Conservation (phyloP, 2,113 vertebrate species). For the Odontesthes bonariensis region DNA sequence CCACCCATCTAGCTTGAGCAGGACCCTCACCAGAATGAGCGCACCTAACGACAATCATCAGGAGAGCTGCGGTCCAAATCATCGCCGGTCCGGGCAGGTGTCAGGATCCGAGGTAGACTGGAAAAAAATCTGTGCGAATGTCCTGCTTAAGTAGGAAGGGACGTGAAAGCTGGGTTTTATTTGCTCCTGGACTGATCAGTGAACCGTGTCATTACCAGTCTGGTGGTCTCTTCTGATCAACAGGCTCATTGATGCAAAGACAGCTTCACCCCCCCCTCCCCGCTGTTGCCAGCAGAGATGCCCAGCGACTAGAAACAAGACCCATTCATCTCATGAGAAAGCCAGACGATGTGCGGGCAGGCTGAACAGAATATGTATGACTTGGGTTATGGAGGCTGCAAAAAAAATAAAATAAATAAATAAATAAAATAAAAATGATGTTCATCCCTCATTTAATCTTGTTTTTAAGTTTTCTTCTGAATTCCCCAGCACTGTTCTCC, state of each 20-base stretch:
- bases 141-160: conserved; percentile 51
- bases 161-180: conserved; percentile 50
- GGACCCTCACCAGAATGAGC: conserved; percentile 63
- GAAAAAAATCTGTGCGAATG: neutral
- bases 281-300: conserved; percentile 59
- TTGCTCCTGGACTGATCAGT: conserved; percentile 54
- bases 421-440: conserved; percentile 14
- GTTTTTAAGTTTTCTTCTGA: neutral
- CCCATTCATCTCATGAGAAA: conserved; percentile 65
- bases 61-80: conserved; percentile 53
- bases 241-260: conserved; percentile 74
- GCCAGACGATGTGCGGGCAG: conserved; percentile 31
- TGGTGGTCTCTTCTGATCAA: conserved; percentile 75
- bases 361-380: conserved; percentile 21
- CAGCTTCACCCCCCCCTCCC: conserved; percentile 20
- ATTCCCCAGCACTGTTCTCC: neutral
- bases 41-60: conserved; percentile 22
- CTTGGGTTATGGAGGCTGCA: neutral
- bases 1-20: neutral
- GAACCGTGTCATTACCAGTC: conserved; percentile 72
- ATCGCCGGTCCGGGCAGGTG: conserved; percentile 31
- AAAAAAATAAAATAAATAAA: too few relatives aligned
- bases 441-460: neutral
- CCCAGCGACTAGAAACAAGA: conserved; percentile 68
- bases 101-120: conserved; percentile 57